Evolutionary conservation across 2,797 vertebrate species (phyloP), one percentile per base, ranked within the genome.

Genomic region (Eospalax fontanierii): DNA sequence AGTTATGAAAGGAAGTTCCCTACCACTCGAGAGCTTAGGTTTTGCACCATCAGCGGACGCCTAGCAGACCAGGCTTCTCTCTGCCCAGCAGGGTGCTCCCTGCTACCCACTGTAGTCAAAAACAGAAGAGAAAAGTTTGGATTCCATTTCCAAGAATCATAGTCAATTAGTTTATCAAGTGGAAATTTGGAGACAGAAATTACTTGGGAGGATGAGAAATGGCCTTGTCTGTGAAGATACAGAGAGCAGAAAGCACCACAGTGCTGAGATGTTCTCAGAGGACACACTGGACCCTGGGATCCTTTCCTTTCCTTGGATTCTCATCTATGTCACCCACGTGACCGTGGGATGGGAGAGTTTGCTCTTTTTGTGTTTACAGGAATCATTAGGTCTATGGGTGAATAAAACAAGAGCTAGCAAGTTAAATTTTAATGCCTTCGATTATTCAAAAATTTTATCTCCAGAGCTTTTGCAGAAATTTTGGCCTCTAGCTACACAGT

Each of bases 341-440:
- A 3, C 11, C 19, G 66, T 19, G 12, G 8, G n/a, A 59, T 76
- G 35, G 50, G 12, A 94, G 78, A 33, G 33, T 40, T 43, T 83
- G 61, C 38, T 88, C 21, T 68, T 89, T 88, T 65, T 83, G 8
- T 90, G 95, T 92, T 93, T 59, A 50, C 89, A 91, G 78, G 35
- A 91, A 86, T 65, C 76, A 63, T 90, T 89, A 85, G 86, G 26
- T 8, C 12, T 78, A 15, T 91, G 63, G 18, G 87, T 90, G 87
- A 76, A 89, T 96, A 85, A 66, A 94, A 82, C 66, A 89, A 93
- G 83, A 93, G 28, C 12, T 87, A 75, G n/a, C 30, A 57, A 88
- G 66, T 87, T 96, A 93, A 75, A 87, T 82, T 87, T 87, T 88
- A 94, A 84, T 94, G 70, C 9, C 18, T 93, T 96, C 78, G 92